Evolutionary conservation across 1,140 invertebrate genomes (phyloP), one percentile per base, ranked within the genome.

Genomic region (Drepana arcuata): DNA sequence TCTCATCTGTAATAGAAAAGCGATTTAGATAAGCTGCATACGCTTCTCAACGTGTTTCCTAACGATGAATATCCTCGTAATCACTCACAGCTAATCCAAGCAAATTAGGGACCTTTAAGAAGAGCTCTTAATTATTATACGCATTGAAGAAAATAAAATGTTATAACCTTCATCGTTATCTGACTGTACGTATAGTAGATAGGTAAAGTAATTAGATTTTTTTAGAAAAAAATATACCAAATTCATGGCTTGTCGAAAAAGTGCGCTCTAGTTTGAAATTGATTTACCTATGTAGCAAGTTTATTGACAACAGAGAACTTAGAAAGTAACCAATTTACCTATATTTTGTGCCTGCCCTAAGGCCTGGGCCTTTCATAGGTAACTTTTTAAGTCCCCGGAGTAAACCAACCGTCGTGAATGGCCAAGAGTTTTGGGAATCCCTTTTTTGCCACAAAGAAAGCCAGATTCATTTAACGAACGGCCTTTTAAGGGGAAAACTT

Each of bases 401-500:
- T 46, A 58, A 57, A 64, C 48, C 53, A 52, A 58, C 48, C 51
- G 50, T 55, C 48, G 44, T 64, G 53, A 64, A 64, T 54, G 42
- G 53, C 41, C 47, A 35, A 49, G 45, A 54, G 42, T 59, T 54
- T 56, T 57, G 45, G 42, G 52, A 60, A 55, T 53, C 54, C 39
- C 57, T 57, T 60, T 40, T 47, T 63, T 55, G 30, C 41, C 42
- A 57, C 61, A 59, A 62, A 59, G 56, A 57, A 59, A 62, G 43
- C 47, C 49, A 50, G 55, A 59, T 59, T 62, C 57, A 56, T 57
- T 58, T 53, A 64, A 58, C 49, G 48, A 64, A 68, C 42, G 51
- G 49, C 50, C 50, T 64, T 57, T 61, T 57, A 57, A 46, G 33
- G 52, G 37, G 50, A 38, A 64, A 67, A 61, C 34, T 64, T 58